phyloP scores from a whole-genome alignment of 2,888 invertebrate species.

The Trachelus troglodyta region DNA sequence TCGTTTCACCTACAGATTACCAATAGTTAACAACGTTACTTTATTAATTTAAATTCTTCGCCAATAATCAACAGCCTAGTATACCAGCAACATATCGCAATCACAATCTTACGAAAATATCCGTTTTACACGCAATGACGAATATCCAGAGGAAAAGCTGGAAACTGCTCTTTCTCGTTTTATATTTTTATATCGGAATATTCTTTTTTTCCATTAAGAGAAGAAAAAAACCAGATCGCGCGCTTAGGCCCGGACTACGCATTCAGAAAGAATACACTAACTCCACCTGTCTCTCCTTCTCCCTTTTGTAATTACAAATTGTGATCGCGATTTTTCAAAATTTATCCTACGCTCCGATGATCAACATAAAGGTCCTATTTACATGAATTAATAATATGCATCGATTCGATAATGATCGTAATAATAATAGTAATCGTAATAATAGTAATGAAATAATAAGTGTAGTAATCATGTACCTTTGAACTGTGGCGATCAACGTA shows the following conservation, averaged over 20 bases:
- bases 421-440: not conserved
- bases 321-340: conserved; percentile 1
- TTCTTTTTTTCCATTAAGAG: not conserved
- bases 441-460: not conserved
- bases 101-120: conserved; percentile 18
- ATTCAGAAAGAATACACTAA: not conserved
- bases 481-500: not conserved
- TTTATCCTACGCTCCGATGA: conserved; percentile 9
- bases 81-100: conserved; percentile 21
- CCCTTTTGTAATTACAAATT: not conserved
- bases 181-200: not conserved
- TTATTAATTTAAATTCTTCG: conserved; percentile 20
- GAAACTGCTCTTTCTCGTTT: not conserved
- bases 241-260: not conserved
- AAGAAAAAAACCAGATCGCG: not conserved
- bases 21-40: conserved; percentile 22
- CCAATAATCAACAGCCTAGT: conserved; percentile 24
- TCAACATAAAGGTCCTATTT: conserved; percentile 10
- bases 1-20: conserved; percentile 10
- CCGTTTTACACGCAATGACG: not conserved
- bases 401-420: not conserved
- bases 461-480: not conserved
- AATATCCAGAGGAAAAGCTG: not conserved
- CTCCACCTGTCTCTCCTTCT: not conserved
- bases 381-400: conserved; percentile 6